Evolutionary conservation across 2,797 vertebrate genomes (phyloP), one percentile per base, ranked within the genome.

Genomic region (Muscicapa comitata): DNA sequence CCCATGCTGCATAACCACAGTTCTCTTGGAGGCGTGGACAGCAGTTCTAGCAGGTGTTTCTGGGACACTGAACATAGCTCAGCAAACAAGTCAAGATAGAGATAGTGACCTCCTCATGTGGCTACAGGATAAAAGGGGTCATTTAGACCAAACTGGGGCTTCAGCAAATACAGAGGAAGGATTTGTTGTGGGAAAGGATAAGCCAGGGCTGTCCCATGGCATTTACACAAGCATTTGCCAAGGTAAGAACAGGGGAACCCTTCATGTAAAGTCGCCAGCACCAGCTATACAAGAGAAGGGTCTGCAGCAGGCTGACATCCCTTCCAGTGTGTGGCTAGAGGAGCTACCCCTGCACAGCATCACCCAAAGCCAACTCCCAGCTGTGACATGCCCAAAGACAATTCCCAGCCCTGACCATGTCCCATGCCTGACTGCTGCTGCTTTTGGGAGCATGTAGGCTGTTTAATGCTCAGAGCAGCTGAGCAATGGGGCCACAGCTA

Each of bases 401-500:
- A 10, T 50, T 82, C 43, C 53, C 19, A 84, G 40, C 21, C 6
- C 1, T 29, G 28, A 35, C 45, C 6, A 29, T 50, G 31, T 25
- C 42, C 12, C 28, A 3, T 18, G 35, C 29, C 35, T 24, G 20
- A 14, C 33, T 50, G 40, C 57, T 1, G 5, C 43, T 51, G 28
- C 6, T 12, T 67, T 81, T 75, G 59, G 86, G 58, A 51, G 17
- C 35, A 3, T 2, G 5, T 12, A 21, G 37, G 17, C 19, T 21
- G 18, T 35, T 71, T 33, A 74, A 0, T 5, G 4, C 9, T 13
- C 12, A n/a, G 16, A 42, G 28, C 1, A 23, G 55, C 18, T 45
- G 37, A 78, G 31, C 0, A 0, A 31, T 21, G 25, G 28, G 18
- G 16, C 5, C 55, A 51, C 43, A 74, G 2, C 18, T 66, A 6